phyloP scores from a whole-genome alignment of 2,888 invertebrate species.

The Cryptus armator region DNA sequence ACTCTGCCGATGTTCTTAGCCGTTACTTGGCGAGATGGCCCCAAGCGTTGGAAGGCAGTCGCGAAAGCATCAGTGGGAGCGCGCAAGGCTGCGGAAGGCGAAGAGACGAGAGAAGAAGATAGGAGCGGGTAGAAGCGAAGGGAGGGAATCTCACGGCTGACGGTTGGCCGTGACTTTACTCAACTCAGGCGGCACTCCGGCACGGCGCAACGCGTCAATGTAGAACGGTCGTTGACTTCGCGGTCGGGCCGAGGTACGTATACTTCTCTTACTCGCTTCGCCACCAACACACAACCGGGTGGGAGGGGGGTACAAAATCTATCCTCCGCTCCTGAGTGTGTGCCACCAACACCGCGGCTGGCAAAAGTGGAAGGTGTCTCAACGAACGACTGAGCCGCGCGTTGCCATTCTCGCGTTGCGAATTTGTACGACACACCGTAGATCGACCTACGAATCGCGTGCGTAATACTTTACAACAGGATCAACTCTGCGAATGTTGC shows the following conservation, averaged over 20 bases:
- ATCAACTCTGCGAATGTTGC: constrained; percentile 18
- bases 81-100: constrained; percentile 66
- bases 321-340: not conserved
- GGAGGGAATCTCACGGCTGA: constrained; percentile 84
- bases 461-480: constrained; percentile 58
- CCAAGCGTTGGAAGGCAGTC: constrained; percentile 43
- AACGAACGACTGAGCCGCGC: not conserved
- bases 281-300: constrained; percentile 34
- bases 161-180: constrained; percentile 84
- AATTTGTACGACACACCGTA: constrained; percentile 56
- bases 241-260: constrained; percentile 62
- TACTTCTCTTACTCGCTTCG: constrained; percentile 17
- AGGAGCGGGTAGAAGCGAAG: constrained; percentile 73
- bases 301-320: not conserved
- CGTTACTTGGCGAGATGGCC: constrained; percentile 63
- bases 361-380: constrained; percentile 8
- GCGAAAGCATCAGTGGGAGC: constrained; percentile 52
- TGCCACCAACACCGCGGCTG: not conserved
- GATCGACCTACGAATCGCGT: constrained; percentile 59
- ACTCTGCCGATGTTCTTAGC: constrained; percentile 58
- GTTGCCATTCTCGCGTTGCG: constrained; percentile 38
- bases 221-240: constrained; percentile 85
- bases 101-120: constrained; percentile 69
- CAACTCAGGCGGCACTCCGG: constrained; percentile 81
- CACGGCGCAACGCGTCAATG: constrained; percentile 84